A percentile compares a stretch with the other conserved stretches of the same genome.
Evolutionary conservation across 2,888 invertebrate genomes (phyloP).

Genomic region (Fissipunctia ypsillon): DNA sequence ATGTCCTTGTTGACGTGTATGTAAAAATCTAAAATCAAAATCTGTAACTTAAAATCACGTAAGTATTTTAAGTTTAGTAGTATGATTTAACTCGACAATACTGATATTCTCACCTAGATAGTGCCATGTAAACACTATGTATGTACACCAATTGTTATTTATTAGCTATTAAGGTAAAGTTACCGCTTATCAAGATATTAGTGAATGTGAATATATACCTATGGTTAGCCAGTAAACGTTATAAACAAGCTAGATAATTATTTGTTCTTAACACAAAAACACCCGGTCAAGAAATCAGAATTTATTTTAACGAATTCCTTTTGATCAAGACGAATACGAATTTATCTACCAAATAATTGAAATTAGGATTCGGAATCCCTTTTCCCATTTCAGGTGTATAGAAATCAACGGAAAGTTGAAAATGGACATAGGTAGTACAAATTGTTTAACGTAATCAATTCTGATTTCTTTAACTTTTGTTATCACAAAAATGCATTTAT

Average conservation of each 20-base stretch:
- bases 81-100: constrained; percentile 69
- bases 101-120: constrained; percentile 64
- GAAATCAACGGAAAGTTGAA: constrained; percentile 14
- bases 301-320: constrained; percentile 35
- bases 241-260: constrained; percentile 62
- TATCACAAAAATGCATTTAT: constrained; percentile 65
- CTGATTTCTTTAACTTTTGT: constrained; percentile 57
- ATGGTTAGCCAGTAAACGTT: constrained; percentile 62
- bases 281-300: constrained; percentile 57
- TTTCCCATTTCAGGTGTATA: constrained; percentile 27
- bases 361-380: constrained; percentile 42
- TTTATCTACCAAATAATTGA: constrained; percentile 45
- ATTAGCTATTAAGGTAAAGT: constrained; percentile 59
- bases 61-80: constrained; percentile 65
- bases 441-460: constrained; percentile 39
- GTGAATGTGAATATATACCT: constrained; percentile 60
- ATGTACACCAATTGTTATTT: constrained; percentile 59
- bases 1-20: constrained; percentile 66
- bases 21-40: constrained; percentile 64
- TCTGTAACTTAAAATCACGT: constrained; percentile 60
- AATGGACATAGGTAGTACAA: constrained; percentile 20
- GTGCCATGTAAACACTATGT: constrained; percentile 57
- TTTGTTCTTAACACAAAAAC: constrained; percentile 54
- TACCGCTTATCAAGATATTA: constrained; percentile 56
- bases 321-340: constrained; percentile 40